A percentile compares a stretch with the other conserved stretches of the same genome.
These are phyloP conservation scores for Hippopotamyrus pictus DNA, from an alignment of 2,797 vertebrate genomes.

Conservation along the genomic window DNA sequence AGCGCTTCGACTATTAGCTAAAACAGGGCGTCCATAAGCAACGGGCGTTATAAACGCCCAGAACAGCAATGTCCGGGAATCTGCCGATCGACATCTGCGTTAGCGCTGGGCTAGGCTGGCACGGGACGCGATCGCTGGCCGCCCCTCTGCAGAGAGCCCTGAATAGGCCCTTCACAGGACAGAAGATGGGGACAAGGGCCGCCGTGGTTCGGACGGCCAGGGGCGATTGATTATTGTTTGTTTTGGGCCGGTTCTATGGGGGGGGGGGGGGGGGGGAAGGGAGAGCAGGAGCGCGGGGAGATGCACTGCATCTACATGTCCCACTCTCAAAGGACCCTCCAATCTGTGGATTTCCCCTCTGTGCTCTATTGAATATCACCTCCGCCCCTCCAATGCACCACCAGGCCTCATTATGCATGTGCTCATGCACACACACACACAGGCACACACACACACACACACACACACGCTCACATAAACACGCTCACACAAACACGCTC, in stretches of 20 bases:
- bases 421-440: background rate
- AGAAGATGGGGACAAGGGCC: background rate
- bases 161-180: slow-evolving; percentile 3
- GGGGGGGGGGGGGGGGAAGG: slow-evolving; percentile 35
- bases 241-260: slow-evolving; percentile 47
- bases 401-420: background rate
- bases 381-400: slow-evolving; percentile 8
- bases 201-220: background rate
- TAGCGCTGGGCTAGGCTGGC: background rate
- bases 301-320: slow-evolving; percentile 25
- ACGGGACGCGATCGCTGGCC: background rate
- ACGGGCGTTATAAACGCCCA: background rate
- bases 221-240: slow-evolving; percentile 47
- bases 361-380: background rate
- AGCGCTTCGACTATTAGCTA: background rate
- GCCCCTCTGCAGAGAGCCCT: background rate
- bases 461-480: too few relatives aligned
- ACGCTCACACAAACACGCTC: too few relatives aligned
- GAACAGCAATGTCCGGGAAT: background rate
- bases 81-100: background rate
- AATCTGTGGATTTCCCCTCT: slow-evolving; percentile 22
- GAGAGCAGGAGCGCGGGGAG: slow-evolving; percentile 20
- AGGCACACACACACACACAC: too few relatives aligned
- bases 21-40: background rate
- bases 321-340: slow-evolving; percentile 23